Evolutionary conservation across 2,797 vertebrate species (phyloP).

Genomic region (Aeoliscus strigatus): DNA sequence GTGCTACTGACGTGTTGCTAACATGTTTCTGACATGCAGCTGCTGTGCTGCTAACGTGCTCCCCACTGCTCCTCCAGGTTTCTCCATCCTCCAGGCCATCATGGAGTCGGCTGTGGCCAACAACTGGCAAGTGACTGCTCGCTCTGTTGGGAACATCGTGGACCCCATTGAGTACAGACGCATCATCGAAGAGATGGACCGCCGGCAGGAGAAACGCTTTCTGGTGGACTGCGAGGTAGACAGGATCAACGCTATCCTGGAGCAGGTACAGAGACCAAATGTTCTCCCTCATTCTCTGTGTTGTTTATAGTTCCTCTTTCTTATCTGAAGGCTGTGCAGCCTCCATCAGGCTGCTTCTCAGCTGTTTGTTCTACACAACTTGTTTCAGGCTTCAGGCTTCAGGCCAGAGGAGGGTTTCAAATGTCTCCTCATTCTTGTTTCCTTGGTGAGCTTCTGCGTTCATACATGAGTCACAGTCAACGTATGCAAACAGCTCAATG

Average conservation of each 20-base stretch:
- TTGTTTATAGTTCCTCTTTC: too few relatives aligned
- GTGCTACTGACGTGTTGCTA: too few relatives aligned
- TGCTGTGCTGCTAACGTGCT: too few relatives aligned
- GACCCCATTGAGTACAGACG: constrained; percentile 90
- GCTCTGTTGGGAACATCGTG: constrained; percentile 91
- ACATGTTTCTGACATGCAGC: too few relatives aligned
- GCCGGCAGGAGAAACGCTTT: constrained; percentile 93
- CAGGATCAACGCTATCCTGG: constrained; percentile 91
- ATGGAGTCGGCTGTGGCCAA: constrained; percentile 98
- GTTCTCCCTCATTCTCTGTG: too few relatives aligned
- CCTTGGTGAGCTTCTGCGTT: constrained; percentile 58
- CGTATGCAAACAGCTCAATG: constrained; percentile 22
- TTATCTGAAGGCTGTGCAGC: too few relatives aligned
- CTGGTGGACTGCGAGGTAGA: constrained; percentile 96
- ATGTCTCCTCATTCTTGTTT: constrained; percentile 54
- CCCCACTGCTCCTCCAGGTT: constrained; percentile 73
- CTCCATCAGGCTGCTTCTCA: too few relatives aligned
- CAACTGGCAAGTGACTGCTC: constrained; percentile 98
- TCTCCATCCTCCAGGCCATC: constrained; percentile 94
- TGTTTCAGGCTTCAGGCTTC: constrained; percentile 50
- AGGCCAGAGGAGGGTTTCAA: constrained; percentile 45
- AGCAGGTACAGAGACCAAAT: constrained; percentile 80
- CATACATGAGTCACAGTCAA: constrained; percentile 29
- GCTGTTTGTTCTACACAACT: constrained; percentile 12
- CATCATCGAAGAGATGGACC: constrained; percentile 98